Evolutionary conservation across 2,113 vertebrate genomes (phyloP).

Genomic region (Centropus unirufus): DNA sequence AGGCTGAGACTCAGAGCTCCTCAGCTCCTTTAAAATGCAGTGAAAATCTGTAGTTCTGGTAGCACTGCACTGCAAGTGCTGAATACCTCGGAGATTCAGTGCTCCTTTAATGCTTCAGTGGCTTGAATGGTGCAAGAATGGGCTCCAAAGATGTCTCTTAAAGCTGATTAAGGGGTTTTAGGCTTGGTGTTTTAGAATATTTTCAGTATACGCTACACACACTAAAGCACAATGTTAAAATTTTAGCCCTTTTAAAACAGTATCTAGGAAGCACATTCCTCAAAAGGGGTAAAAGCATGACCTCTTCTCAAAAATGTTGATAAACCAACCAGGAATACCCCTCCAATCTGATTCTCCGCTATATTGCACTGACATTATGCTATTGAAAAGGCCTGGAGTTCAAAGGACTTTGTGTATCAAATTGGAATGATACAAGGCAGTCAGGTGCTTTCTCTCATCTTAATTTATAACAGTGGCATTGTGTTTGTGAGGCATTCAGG

Average conservation of each 20-base stretch:
- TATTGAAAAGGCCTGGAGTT: not conserved
- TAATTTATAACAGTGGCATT: constrained; percentile 35
- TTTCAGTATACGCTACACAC: not conserved
- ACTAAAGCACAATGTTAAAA: not conserved
- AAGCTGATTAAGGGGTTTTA: not conserved
- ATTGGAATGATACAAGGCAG: not conserved
- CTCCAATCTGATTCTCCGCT: not conserved
- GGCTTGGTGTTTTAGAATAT: not conserved
- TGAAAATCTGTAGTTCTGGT: not conserved
- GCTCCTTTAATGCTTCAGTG: not conserved
- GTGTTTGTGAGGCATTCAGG: not conserved
- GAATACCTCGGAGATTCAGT: not conserved
- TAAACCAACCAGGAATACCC: not conserved
- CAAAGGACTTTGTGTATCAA: not conserved
- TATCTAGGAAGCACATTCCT: not conserved
- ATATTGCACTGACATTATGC: not conserved
- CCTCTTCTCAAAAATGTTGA: not conserved
- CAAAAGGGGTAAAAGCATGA: not conserved
- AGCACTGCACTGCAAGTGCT: not conserved
- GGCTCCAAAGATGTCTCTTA: not conserved
- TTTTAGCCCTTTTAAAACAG: not conserved
- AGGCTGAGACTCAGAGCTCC: not conserved
- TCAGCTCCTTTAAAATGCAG: not conserved
- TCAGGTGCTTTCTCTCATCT: not conserved
- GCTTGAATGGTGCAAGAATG: not conserved